Evolutionary conservation across 2,888 invertebrate genomes (phyloP), one percentile per base, ranked within the genome.

Genomic region (Nomada fucata): DNA sequence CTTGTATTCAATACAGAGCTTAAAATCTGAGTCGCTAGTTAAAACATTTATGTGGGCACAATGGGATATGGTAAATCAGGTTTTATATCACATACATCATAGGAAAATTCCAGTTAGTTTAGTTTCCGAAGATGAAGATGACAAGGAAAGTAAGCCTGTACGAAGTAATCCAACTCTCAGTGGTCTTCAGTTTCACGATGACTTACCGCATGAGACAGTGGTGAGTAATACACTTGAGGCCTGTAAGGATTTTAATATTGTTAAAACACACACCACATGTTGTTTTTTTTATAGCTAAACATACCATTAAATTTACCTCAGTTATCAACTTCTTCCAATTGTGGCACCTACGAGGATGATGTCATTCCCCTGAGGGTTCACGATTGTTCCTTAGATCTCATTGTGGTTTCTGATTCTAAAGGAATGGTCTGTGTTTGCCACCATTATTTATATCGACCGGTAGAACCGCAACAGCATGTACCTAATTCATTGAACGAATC

Each of bases 141-240:
- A 95, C 78, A 94, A 94, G 71, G 94, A 94, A 89, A 94, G 94
- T 63, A 95, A 95, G 52, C 94, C 94, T 47, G 85, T 88, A 29
- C 88, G 88, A 69, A 86, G 90, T 36, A 96, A 96, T 64, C 97
- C 97, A 9, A 97, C 96, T 0, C 94, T 98, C 11, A 97, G 97
- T 10, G 97, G 97, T 18, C 95, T 97, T 76, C 98, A 98, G 93
- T 98, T 98, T 92, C 97, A 98, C 91, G 97, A 97, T 60, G 97
- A 97, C 91, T 94, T 97, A 89, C 98, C 97, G 0, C 97, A 97
- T 85, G 98, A 98, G 93, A 97, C 97, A 84, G 97, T 98, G 93
- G 97, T 97, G 95, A 92, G 95, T 94, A 79, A 52, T 5, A 13
- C 20, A 53, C 52, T 69, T 5, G 13, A 52, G 50, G 68, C n/a